phyloP scores from a whole-genome alignment of 2,113 vertebrate species.

The Pseudorasbora parva region DNA sequence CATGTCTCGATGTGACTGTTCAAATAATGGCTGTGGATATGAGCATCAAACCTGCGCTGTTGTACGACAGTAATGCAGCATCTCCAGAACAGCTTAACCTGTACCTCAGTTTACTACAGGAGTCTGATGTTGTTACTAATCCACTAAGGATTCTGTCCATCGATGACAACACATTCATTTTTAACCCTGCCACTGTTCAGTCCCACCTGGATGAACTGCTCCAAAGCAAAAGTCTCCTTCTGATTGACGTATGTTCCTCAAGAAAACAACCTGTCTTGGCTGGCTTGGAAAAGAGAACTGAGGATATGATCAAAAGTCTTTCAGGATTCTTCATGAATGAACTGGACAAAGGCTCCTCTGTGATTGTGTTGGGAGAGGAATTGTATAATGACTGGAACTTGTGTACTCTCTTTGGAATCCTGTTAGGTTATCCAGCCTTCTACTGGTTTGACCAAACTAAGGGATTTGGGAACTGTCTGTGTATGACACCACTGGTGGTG shows the following conservation, averaged over 20 bases:
- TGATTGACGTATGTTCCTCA: conserved; percentile 80
- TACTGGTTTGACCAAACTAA: conserved; percentile 81
- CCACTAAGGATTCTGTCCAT: conserved; percentile 76
- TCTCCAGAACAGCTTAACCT: conserved; percentile 71
- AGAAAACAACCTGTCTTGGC: conserved; percentile 70
- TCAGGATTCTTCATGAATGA: conserved; percentile 68
- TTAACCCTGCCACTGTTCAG: conserved; percentile 67
- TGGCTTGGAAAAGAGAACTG: conserved; percentile 58
- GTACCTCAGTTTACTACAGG: conserved; percentile 77
- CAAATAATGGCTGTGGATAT: conserved; percentile 82
- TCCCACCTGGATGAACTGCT: conserved; percentile 70
- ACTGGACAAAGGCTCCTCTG: conserved; percentile 60
- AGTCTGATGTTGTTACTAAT: conserved; percentile 66
- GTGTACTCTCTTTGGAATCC: conserved; percentile 85
- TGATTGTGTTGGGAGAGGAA: conserved; percentile 56
- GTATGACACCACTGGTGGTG: conserved; percentile 82
- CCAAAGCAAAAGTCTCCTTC: conserved; percentile 26
- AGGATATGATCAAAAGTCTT: conserved; percentile 64
- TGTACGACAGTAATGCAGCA: conserved; percentile 82
- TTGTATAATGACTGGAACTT: conserved; percentile 81
- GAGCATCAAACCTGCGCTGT: conserved; percentile 85
- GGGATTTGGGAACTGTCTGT: conserved; percentile 83
- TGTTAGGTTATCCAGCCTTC: conserved; percentile 86
- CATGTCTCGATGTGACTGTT: conserved; percentile 78
- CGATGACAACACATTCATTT: conserved; percentile 74